phyloP scores from a whole-genome alignment of 1,140 invertebrate genomes.

The Mactra quadrangularis region DNA sequence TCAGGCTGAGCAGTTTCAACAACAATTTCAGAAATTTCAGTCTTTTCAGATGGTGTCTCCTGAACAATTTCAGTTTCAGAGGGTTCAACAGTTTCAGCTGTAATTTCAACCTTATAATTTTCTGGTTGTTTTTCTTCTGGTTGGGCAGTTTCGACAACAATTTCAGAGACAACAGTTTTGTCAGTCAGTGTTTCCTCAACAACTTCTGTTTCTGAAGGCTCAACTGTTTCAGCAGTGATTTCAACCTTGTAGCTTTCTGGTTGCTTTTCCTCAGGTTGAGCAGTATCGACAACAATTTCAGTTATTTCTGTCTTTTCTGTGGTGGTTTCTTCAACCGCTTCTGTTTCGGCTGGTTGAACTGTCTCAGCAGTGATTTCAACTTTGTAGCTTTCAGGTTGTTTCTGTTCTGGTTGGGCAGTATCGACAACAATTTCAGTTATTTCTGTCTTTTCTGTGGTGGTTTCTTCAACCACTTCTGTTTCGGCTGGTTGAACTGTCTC shows the following conservation, averaged over 20 bases:
- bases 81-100: constrained; percentile 35
- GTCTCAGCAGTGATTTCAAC: constrained; percentile 47
- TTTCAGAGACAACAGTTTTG: constrained; percentile 55
- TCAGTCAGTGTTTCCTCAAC: constrained; percentile 29
- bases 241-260: constrained; percentile 58
- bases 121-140: constrained; percentile 51
- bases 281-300: constrained; percentile 55
- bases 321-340: constrained; percentile 23
- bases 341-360: constrained; percentile 60
- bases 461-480: constrained; percentile 44
- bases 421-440: constrained; percentile 60
- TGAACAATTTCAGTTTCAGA: constrained; percentile 39
- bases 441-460: constrained; percentile 38
- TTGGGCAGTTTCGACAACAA: constrained; percentile 56
- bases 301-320: constrained; percentile 15
- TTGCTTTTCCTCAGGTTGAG: constrained; percentile 39
- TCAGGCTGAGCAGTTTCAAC: constrained; percentile 63
- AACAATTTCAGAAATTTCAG: constrained; percentile 61
- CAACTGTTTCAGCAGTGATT: constrained; percentile 30
- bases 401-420: constrained; percentile 50
- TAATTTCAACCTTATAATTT: constrained; percentile 54
- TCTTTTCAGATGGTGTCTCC: constrained; percentile 35
- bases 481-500: constrained; percentile 61
- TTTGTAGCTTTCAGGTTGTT: constrained; percentile 49
- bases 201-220: constrained; percentile 63